A percentile compares a stretch with the other conserved stretches of the same genome.
Evolutionary conservation across 2,888 invertebrate genomes (phyloP).

Genomic region (Tipula lateralis): DNA sequence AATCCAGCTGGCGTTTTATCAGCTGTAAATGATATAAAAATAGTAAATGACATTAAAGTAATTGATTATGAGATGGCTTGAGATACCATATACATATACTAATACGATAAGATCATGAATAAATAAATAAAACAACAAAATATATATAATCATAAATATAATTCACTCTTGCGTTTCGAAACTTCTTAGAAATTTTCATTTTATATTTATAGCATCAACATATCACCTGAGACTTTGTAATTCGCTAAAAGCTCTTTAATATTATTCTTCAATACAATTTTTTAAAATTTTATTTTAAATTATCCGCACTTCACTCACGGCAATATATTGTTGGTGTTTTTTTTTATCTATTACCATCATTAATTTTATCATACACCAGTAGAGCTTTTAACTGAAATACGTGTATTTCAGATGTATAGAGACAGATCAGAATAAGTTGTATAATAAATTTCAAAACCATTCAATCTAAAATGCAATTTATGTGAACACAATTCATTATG

Average conservation of each 20-base stretch:
- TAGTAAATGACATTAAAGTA: not conserved
- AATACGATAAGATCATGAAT: slow-evolving; percentile 24
- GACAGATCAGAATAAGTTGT: not conserved
- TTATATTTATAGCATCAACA: slow-evolving; percentile 25
- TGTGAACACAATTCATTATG: not conserved
- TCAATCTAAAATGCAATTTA: not conserved
- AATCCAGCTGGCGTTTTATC: slow-evolving; percentile 89
- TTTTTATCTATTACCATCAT: slow-evolving; percentile 11
- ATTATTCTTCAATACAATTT: slow-evolving; percentile 2
- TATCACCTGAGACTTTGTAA: slow-evolving; percentile 29
- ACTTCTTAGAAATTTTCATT: not conserved
- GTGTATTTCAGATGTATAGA: not conserved
- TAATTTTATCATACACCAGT: not conserved
- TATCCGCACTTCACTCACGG: not conserved
- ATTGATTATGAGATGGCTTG: not conserved
- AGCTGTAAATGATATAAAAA: slow-evolving; percentile 49
- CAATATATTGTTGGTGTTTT: not conserved
- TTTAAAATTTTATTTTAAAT: not conserved
- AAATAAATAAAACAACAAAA: slow-evolving; percentile 26
- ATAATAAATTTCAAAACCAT: not conserved
- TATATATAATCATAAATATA: slow-evolving; percentile 20
- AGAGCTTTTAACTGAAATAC: not conserved
- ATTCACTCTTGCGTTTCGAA: not conserved
- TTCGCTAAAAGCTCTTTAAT: slow-evolving; percentile 29
- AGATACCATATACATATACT: not conserved